Evolutionary conservation across 2,113 vertebrate species (phyloP).

Genomic region (Neodontobutis hainanensis): DNA sequence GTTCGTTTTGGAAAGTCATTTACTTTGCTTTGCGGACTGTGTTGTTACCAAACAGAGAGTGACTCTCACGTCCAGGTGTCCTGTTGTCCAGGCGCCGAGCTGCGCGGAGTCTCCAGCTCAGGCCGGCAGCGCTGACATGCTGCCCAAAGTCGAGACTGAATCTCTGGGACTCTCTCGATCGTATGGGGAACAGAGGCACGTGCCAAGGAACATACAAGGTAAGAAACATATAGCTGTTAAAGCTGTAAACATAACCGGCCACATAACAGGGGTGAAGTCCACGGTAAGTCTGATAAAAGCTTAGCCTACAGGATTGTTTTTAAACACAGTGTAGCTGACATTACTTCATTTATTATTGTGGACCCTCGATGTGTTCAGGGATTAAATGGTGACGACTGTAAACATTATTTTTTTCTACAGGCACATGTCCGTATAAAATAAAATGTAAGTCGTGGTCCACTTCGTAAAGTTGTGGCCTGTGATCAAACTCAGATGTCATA

Average conservation of each 20-base stretch:
- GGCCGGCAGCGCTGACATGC: constrained; percentile 91
- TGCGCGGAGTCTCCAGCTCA: constrained; percentile 77
- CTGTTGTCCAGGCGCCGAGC: constrained; percentile 66
- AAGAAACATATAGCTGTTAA: constrained; percentile 60
- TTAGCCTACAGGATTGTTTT: background rate
- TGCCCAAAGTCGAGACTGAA: constrained; percentile 97
- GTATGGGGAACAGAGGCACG: constrained; percentile 95
- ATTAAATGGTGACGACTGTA: background rate
- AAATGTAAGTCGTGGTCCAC: background rate
- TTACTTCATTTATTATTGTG: background rate
- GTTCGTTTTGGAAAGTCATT: constrained; percentile 5
- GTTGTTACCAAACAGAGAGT: constrained; percentile 48
- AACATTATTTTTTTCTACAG: background rate
- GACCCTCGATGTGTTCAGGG: background rate
- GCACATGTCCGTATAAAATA: background rate
- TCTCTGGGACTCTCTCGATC: constrained; percentile 91
- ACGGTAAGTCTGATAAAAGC: background rate
- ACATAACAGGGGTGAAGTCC: background rate
- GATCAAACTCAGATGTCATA: constrained; percentile 43
- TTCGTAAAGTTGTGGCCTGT: background rate
- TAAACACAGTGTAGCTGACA: background rate
- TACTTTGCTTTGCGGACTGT: constrained; percentile 9
- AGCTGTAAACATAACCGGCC: too few relatives aligned
- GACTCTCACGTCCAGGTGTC: constrained; percentile 82
- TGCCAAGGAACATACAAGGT: constrained; percentile 98